Percentiles rank a stretch among this genome's conserved stretches.
phyloP scores from a whole-genome alignment of 2,113 vertebrate genomes.

The Ellobius talpinus region DNA sequence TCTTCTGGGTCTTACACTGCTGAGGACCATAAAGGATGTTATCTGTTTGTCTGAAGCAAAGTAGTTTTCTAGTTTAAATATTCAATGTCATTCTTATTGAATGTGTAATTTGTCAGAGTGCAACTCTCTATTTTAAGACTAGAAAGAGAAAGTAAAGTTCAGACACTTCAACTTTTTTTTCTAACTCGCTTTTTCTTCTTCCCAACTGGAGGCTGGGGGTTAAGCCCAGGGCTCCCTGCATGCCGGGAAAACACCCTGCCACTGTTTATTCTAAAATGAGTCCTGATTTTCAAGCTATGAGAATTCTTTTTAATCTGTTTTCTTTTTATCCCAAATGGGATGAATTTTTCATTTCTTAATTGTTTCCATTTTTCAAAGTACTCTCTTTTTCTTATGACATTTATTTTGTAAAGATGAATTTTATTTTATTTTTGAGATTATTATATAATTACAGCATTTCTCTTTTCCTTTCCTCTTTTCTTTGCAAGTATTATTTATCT shows the following conservation, averaged over 20 bases:
- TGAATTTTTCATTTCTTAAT: conserved; percentile 11
- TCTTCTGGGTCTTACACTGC: neutral
- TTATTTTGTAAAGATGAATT: neutral
- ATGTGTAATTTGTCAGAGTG: neutral
- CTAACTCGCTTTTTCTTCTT: neutral
- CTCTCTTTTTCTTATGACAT: neutral
- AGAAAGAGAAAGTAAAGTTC: neutral
- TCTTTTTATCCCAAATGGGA: conserved; percentile 37
- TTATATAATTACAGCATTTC: neutral
- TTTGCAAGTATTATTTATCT: conserved; percentile 15
- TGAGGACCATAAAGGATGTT: neutral
- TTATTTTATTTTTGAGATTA: neutral
- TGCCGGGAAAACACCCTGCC: neutral
- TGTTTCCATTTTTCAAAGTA: neutral
- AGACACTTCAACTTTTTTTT: neutral
- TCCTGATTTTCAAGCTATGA: neutral
- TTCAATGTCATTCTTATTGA: neutral
- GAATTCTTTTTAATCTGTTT: neutral
- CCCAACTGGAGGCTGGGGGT: neutral
- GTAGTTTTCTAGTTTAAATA: neutral
- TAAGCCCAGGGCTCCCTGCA: neutral
- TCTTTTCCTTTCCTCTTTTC: neutral
- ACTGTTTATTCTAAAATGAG: neutral
- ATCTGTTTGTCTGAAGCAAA: neutral
- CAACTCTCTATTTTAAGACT: conserved; percentile 15